Percentiles rank a stretch among this genome's conserved stretches.
Conservation (phyloP, 2,113 vertebrate species). For the Rattus norvegicus region GRCr8 NC_086035.1:34941501-34942000, state of each 20-base stretch:
- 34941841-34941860: background rate
- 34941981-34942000: background rate
- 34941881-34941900: background rate
- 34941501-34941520: background rate
- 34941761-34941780: background rate
- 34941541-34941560: background rate
- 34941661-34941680: background rate
- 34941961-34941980: background rate
- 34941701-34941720: no score
- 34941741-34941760: background rate
- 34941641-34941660: background rate
- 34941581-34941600: background rate
- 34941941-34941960: slow-evolving; percentile 37
- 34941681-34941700: background rate
- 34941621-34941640: background rate
- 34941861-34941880: background rate
- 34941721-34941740: background rate
- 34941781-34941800: no score
- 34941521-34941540: background rate
- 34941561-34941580: background rate
- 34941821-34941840: slow-evolving; percentile 15
- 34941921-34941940: background rate
- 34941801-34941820: background rate
- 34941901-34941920: background rate
- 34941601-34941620: background rate